Evolutionary conservation across 2,113 vertebrate genomes (phyloP).

Genomic region (Lepus timidus): DNA sequence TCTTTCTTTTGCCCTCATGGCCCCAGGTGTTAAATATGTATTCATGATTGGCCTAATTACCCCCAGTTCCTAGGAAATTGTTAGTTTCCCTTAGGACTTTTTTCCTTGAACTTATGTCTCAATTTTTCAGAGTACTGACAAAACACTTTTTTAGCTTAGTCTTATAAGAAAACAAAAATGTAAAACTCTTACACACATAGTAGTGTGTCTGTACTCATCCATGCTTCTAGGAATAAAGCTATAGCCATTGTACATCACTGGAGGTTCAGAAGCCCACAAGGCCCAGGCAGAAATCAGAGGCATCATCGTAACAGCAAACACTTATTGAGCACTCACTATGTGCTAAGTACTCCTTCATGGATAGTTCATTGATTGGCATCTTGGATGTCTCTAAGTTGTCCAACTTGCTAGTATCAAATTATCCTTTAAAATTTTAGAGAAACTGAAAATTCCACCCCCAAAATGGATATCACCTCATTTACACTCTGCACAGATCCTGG

Average conservation of each 20-base stretch:
- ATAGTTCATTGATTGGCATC: background rate
- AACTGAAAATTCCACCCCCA: background rate
- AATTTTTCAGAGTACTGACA: background rate
- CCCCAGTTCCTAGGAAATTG: background rate
- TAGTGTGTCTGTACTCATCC: background rate
- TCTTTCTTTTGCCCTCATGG: background rate
- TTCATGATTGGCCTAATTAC: background rate
- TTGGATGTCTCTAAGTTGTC: background rate
- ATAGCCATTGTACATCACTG: background rate
- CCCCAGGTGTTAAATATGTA: background rate
- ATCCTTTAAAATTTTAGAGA: background rate
- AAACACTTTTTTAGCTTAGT: slow-evolving; percentile 10
- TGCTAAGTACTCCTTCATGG: background rate
- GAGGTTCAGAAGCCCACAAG: background rate
- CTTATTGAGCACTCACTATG: background rate
- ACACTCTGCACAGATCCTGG: background rate
- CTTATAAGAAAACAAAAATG: background rate
- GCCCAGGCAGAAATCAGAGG: too few species aligned
- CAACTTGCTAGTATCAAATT: background rate
- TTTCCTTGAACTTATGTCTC: background rate
- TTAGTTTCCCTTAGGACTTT: background rate
- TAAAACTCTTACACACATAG: background rate
- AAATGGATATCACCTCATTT: background rate
- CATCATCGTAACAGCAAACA: background rate
- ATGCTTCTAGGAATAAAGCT: background rate